Base-by-base conservation (phyloP, 2,888 invertebrate species). In the Cristatella mucedo region DNA sequence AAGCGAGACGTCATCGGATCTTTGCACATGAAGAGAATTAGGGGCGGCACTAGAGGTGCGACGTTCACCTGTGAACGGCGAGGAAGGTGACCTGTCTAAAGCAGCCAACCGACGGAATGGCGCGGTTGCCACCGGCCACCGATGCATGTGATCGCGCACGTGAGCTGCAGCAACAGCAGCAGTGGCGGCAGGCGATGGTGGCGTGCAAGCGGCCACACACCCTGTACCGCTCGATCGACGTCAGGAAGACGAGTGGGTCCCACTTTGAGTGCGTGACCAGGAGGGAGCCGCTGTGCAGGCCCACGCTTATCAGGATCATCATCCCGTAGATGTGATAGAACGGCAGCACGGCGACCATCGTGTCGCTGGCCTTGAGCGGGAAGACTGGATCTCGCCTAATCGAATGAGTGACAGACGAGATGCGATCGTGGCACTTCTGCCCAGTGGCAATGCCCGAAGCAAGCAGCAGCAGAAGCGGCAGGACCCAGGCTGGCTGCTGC, bases 311-410 rank as follows among this genome's bases (percentile, higher is more conserved):
- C 1, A 73, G 65, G 1, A 75, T 66, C 1, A 75, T 72, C 31
- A 80, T 63, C 0, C 82, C 83, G 55, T 80, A 85, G 41, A 81
- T 79, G 61, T 85, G 85, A 63, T 77, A 84, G 63, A 82, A 76
- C 1, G 85, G 85, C 38, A 85, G 61, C n/a, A 84, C 71, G 18
- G 74, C 73, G 0, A 81, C 74, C 33, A 71, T 52, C 2, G 59
- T 53, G 19, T 66, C 53, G 1, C 62, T 47, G 13, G 31, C 18
- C 19, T 9, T 4, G 5, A 22, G 9, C 6, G 22, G 6, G 24
- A 36, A 13, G 21, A 13, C 36, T n/a, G n/a, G n/a, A n/a, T n/a
- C n/a, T n/a, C n/a, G n/a, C n/a, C n/a, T n/a, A n/a, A n/a, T n/a
- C n/a, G n/a, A n/a, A n/a, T n/a, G n/a, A n/a, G n/a, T n/a, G n/a